A percentile compares a stretch with the other conserved stretches of the same genome.
phyloP scores from a whole-genome alignment of 2,888 invertebrate genomes.

The Limenitis camilla region DNA sequence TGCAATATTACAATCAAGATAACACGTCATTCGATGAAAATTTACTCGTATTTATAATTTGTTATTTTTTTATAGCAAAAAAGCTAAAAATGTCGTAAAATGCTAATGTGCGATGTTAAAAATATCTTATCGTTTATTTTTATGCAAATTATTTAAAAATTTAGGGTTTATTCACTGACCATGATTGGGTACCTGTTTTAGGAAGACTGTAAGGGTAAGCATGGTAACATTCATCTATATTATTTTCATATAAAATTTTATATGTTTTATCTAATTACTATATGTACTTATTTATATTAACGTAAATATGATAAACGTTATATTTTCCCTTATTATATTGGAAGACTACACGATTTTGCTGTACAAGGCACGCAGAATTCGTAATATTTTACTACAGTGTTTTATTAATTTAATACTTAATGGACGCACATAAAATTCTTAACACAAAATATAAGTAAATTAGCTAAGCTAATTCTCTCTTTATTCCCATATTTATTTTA shows the following conservation, averaged over 20 bases:
- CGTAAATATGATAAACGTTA: neutral
- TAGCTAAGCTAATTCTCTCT: too few species aligned
- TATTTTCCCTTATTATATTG: constrained; percentile 25
- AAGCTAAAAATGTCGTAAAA: too few species aligned
- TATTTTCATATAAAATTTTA: neutral
- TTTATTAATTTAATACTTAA: neutral
- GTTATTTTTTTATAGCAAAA: too few species aligned
- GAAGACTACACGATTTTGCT: constrained; percentile 70
- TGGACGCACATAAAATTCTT: neutral
- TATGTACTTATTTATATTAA: neutral
- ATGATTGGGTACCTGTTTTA: constrained; percentile 48
- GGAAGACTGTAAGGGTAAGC: constrained; percentile 47
- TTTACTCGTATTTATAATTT: too few species aligned
- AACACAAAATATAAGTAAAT: neutral
- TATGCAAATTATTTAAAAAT: neutral
- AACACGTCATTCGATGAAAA: too few species aligned
- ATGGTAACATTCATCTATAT: constrained; percentile 42
- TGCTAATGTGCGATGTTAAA: too few species aligned
- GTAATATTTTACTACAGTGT: constrained; percentile 8
- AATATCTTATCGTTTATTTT: too few species aligned
- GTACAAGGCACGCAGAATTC: constrained; percentile 59
- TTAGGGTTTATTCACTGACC: constrained; percentile 10
- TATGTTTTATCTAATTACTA: neutral
- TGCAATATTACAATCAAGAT: too few species aligned
- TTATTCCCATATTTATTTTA: too few species aligned